Conservation (phyloP, 2,113 vertebrate genomes). For the Menidia beryllina region DNA sequence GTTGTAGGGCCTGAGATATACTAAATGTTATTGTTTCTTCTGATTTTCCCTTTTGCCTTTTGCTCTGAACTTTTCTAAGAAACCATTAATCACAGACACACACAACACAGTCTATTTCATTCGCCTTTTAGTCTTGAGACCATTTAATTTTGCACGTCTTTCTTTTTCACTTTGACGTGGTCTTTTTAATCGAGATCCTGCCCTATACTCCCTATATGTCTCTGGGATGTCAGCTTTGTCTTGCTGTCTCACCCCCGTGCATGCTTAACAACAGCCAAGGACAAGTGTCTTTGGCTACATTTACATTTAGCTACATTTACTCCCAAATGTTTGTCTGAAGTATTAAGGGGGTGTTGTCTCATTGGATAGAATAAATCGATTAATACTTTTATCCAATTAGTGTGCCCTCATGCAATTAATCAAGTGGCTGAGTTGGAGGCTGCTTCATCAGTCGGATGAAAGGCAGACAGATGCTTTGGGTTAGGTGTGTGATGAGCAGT, state of each 20-base stretch:
- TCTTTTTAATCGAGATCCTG: constrained; percentile 9
- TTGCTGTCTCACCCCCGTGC: constrained; percentile 37
- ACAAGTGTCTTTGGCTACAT: constrained; percentile 24
- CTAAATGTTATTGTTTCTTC: constrained; percentile 63
- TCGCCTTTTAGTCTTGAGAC: constrained; percentile 14
- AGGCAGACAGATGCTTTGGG: constrained; percentile 71
- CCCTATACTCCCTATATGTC: not conserved
- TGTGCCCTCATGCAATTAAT: constrained; percentile 85
- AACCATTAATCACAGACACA: constrained; percentile 69
- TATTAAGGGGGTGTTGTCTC: constrained; percentile 77
- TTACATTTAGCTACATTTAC: constrained; percentile 20
- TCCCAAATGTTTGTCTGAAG: constrained; percentile 79
- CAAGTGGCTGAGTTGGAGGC: constrained; percentile 72
- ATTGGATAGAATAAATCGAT: constrained; percentile 83
- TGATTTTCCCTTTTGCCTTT: constrained; percentile 30
- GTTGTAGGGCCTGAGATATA: constrained; percentile 54
- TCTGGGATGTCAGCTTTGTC: constrained; percentile 29
- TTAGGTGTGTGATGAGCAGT: constrained; percentile 69
- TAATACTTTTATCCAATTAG: constrained; percentile 85
- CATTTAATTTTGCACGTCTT: constrained; percentile 35
- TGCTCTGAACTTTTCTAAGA: constrained; percentile 63
- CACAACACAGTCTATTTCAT: constrained; percentile 23
- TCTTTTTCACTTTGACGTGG: constrained; percentile 24
- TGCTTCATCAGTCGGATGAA: constrained; percentile 64
- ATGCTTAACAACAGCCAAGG: constrained; percentile 47